Evolutionary conservation across 2,797 vertebrate genomes (phyloP).

Genomic region (Champsocephalus esox): DNA sequence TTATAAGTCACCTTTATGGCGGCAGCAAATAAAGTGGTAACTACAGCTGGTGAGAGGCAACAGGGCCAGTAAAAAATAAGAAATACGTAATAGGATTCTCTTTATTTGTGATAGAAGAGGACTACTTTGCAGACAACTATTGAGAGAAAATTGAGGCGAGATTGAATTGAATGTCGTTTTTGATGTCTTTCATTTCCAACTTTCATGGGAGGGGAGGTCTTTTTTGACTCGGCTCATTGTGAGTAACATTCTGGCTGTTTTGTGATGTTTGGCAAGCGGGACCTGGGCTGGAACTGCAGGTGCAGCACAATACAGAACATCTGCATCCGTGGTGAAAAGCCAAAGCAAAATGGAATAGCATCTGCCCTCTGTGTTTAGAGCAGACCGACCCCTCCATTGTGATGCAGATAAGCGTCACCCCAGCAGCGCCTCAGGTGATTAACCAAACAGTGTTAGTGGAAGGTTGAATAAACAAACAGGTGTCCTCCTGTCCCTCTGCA

Average conservation of each 20-base stretch:
- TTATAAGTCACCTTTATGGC: slow-evolving; percentile 85
- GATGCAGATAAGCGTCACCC: slow-evolving; percentile 76
- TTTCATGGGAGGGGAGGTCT: slow-evolving; percentile 33
- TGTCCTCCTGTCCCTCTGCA: slow-evolving; percentile 78
- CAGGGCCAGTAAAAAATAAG: slow-evolving; percentile 77
- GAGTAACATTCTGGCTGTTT: slow-evolving; percentile 38
- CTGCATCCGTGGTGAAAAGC: slow-evolving; percentile 72
- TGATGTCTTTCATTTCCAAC: slow-evolving; percentile 61
- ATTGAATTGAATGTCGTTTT: slow-evolving; percentile 64
- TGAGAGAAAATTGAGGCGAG: slow-evolving; percentile 66
- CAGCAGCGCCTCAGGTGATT: slow-evolving; percentile 79
- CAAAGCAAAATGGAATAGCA: slow-evolving; percentile 68
- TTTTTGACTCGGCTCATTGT: slow-evolving; percentile 35
- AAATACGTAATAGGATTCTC: slow-evolving; percentile 76
- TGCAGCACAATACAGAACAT: slow-evolving; percentile 76
- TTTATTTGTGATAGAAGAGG: slow-evolving; percentile 65
- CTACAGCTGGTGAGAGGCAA: slow-evolving; percentile 74
- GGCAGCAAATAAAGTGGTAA: slow-evolving; percentile 80
- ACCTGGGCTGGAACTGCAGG: slow-evolving; percentile 73
- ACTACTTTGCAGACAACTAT: slow-evolving; percentile 67
- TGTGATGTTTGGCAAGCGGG: slow-evolving; percentile 54
- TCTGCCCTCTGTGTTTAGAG: slow-evolving; percentile 77
- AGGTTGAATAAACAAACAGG: slow-evolving; percentile 79
- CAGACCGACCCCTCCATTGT: slow-evolving; percentile 69
- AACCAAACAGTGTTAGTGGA: slow-evolving; percentile 72